Conservation (phyloP, 2,113 vertebrate species). For the Mugil cephalus region DNA sequence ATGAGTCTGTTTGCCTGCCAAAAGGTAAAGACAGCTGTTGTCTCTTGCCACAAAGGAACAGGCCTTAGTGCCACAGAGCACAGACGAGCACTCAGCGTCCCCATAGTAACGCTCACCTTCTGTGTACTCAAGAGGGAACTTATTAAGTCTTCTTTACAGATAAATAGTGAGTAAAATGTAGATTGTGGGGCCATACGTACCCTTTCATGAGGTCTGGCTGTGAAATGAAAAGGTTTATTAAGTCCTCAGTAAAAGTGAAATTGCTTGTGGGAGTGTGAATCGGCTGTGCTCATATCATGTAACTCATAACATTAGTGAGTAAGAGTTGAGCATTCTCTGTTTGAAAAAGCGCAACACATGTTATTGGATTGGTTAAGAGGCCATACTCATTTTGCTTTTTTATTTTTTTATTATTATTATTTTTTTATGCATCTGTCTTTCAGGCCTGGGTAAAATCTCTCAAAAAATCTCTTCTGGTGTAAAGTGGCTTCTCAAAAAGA, state of each 20-base stretch:
- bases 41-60: conserved; percentile 76
- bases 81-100: conserved; percentile 64
- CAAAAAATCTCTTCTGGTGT: conserved; percentile 29
- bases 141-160: conserved; percentile 72
- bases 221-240: conserved; percentile 69
- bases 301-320: conserved; percentile 40
- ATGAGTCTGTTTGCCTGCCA: conserved; percentile 85
- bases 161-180: conserved; percentile 75
- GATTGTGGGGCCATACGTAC: conserved; percentile 51
- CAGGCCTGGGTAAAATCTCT: conserved; percentile 32
- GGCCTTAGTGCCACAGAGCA: conserved; percentile 57
- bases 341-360: conserved; percentile 57
- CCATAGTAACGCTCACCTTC: conserved; percentile 78
- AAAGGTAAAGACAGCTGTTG: conserved; percentile 86
- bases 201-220: conserved; percentile 61
- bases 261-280: conserved; percentile 63
- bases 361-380: conserved; percentile 32
- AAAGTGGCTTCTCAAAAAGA: conserved; percentile 54
- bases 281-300: conserved; percentile 39
- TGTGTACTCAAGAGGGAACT: conserved; percentile 69
- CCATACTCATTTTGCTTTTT: conserved; percentile 4
- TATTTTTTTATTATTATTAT: too few species aligned
- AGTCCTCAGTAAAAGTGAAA: conserved; percentile 63
- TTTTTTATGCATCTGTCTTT: conserved; percentile 47
- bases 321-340: conserved; percentile 54